Evolutionary conservation across 2,797 vertebrate genomes (phyloP), one percentile per base, ranked within the genome.

Genomic region (Mormyrus proboscirostris): DNA sequence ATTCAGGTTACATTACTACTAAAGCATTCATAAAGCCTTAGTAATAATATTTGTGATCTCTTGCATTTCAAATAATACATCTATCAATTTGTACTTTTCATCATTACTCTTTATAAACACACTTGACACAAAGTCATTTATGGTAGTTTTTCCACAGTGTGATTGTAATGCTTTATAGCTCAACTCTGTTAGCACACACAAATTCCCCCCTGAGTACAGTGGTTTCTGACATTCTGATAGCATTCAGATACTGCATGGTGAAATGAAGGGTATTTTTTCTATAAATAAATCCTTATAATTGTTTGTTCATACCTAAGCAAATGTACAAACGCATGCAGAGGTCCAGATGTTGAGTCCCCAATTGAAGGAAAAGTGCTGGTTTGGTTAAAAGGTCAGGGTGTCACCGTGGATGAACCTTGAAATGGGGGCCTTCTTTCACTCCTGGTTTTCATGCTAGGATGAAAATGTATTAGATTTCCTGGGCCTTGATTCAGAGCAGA

Each of bases 401-500:
- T 44, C 76, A 82, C 33, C 8, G 41, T 82, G 76, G 38, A 44
- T 82, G 47, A 89, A 69, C 49, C 76, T 49, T 22, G 7, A 50
- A 59, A 73, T 53, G 9, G 29, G 25, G 44, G 25, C 50, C 83
- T 51, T 57, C 57, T 86, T 89, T 38, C 44, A 73, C 57, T 25
- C 62, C 29, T 82, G 29, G 44, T 38, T 89, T 85, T 62, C 44
- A 38, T 49, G 65, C 57, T 16, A 59, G 62, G 8, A 33, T 73
- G 47, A 51, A 65, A 73, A 69, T 86, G 82, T 44, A 86, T 65
- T 89, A 47, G 29, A 22, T 86, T 89, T 86, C 59, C 88, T 50
- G 16, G 69, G 69, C 50, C 33, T 47, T 29, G 62, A 65, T 89
- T 62, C 44, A 84, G 10, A 62, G 79, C 88, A 89, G 88, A 59